These are phyloP conservation scores for Kuschelorhynchus macadamiae DNA, from an alignment of 2,888 invertebrate genomes.

Conservation along the genomic window DNA sequence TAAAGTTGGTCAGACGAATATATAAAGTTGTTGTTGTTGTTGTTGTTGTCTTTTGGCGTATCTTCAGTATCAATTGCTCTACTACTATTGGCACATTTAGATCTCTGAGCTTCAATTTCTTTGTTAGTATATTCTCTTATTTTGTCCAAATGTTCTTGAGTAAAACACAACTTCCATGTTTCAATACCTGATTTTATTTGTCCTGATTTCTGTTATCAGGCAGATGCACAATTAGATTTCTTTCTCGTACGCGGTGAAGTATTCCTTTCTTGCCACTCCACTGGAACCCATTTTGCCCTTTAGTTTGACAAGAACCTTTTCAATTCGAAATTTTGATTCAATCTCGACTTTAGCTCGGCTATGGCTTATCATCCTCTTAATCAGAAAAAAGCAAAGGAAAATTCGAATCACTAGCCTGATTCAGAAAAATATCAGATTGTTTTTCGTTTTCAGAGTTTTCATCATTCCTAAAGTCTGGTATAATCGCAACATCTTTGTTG, in stretches of 20 bases:
- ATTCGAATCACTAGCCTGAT: too few relatives aligned
- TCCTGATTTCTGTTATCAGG: conserved; percentile 40
- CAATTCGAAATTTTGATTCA: too few relatives aligned
- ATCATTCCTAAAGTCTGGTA: too few relatives aligned
- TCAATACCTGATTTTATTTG: conserved; percentile 33
- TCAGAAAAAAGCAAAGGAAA: too few relatives aligned
- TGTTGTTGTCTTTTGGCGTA: background rate
- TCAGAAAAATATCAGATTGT: too few relatives aligned
- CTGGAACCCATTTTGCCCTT: conserved; percentile 18
- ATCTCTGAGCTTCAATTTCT: conserved; percentile 8
- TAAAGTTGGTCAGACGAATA: conserved; percentile 4
- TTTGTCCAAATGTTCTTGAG: conserved; percentile 38
- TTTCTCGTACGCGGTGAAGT: background rate
- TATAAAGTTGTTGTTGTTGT: background rate
- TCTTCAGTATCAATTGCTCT: too few relatives aligned
- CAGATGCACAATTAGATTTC: conserved; percentile 23
- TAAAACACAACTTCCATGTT: conserved; percentile 44
- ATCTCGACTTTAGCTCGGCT: too few relatives aligned
- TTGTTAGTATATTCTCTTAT: conserved; percentile 21
- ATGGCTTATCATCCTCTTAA: too few relatives aligned
- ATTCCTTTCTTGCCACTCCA: conserved; percentile 10
- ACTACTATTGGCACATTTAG: conserved; percentile 9
- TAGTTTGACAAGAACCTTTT: conserved; percentile 12
- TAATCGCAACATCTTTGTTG: too few relatives aligned
- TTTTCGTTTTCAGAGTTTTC: too few relatives aligned